phyloP scores from a whole-genome alignment of 2,113 vertebrate genomes.

The Amblyopsis rosae region DNA sequence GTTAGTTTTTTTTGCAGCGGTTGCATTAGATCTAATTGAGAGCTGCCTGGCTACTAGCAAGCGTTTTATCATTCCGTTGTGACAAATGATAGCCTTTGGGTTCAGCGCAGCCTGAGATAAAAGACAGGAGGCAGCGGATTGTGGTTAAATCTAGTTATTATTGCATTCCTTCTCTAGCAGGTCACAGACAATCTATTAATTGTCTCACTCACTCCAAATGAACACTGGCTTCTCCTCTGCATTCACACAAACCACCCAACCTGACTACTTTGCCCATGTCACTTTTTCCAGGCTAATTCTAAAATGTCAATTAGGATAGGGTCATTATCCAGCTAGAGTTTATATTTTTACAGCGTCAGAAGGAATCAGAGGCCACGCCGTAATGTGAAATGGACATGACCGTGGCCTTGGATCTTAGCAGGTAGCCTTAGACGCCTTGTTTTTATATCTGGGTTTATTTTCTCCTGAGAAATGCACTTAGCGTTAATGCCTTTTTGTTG shows the following conservation, averaged over 20 bases:
- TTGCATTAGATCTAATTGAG: not conserved
- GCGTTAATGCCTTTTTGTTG: constrained; percentile 12
- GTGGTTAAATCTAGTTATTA: constrained; percentile 1
- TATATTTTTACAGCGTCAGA: constrained; percentile 54
- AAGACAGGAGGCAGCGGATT: not conserved
- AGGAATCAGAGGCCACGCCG: constrained; percentile 29
- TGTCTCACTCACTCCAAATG: constrained; percentile 27
- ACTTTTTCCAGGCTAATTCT: constrained; percentile 55
- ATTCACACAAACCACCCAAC: constrained; percentile 3
- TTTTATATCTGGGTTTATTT: constrained; percentile 6
- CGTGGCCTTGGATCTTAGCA: not conserved
- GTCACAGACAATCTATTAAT: constrained; percentile 21
- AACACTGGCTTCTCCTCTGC: constrained; percentile 4
- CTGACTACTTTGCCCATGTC: constrained; percentile 23
- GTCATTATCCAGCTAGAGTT: constrained; percentile 45
- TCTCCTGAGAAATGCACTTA: constrained; percentile 25
- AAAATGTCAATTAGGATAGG: constrained; percentile 40
- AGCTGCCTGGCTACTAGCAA: not conserved
- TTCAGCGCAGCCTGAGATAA: not conserved
- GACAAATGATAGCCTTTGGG: not conserved
- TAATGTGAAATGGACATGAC: constrained; percentile 18
- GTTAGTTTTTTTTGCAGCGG: not conserved
- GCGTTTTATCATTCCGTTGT: not conserved
- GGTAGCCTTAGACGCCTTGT: not conserved
- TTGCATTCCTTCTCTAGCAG: constrained; percentile 5